phyloP scores from a whole-genome alignment of 2,797 vertebrate genomes.

The Poeciliopsis gracilis region DNA sequence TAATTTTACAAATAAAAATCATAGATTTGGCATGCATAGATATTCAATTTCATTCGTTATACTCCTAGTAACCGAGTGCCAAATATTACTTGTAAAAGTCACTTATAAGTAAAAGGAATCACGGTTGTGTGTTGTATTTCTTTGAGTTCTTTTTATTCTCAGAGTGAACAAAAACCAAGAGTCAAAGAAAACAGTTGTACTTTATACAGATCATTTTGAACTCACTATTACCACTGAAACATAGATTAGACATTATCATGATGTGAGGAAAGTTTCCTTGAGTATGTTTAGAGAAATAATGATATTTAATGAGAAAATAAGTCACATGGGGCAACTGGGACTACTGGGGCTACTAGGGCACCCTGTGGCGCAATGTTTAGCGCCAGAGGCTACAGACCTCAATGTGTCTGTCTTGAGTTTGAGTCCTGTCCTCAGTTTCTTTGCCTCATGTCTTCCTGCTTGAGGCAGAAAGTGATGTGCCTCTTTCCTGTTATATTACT shows the following conservation, averaged over 20 bases:
- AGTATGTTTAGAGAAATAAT: background rate
- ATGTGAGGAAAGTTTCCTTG: background rate
- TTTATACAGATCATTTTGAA: background rate
- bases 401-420: too few species aligned
- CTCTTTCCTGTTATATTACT: too few species aligned
- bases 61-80: background rate
- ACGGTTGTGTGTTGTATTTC: background rate
- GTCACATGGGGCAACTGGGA: too few species aligned
- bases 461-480: too few species aligned
- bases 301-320: background rate
- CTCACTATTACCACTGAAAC: background rate
- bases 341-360: too few species aligned
- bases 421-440: too few species aligned
- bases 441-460: too few species aligned
- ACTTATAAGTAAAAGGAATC: background rate
- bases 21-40: background rate
- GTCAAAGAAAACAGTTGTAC: background rate
- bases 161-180: background rate
- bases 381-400: too few species aligned
- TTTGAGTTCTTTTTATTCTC: constrained; percentile 7
- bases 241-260: background rate
- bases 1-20: background rate
- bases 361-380: too few species aligned
- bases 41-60: background rate
- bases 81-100: background rate